A percentile compares a stretch with the other conserved stretches of the same genome.
Evolutionary conservation across 2,113 vertebrate species (phyloP).

Genomic region (Heterocephalus glaber): DNA sequence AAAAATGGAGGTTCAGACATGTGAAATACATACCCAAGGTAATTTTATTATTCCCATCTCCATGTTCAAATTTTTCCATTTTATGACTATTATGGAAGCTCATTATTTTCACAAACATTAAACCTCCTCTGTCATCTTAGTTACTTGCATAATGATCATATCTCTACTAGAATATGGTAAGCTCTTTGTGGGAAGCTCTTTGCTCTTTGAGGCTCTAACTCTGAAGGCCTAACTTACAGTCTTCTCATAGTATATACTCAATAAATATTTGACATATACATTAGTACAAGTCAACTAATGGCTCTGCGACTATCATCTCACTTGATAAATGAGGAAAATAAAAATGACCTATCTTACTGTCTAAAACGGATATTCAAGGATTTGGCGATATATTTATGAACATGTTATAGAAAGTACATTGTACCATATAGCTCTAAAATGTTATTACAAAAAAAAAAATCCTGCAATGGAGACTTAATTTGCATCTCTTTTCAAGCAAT

Average conservation of each 20-base stretch:
- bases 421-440: background rate
- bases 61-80: background rate
- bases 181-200: background rate
- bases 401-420: background rate
- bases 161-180: background rate
- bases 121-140: background rate
- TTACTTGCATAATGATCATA: background rate
- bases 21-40: background rate
- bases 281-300: background rate
- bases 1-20: background rate
- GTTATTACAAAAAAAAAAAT: background rate
- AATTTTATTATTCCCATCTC: background rate
- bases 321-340: slow-evolving; percentile 24
- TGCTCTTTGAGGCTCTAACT: background rate
- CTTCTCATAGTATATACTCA: background rate
- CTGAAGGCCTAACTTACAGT: background rate
- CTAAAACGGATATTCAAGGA: background rate
- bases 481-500: slow-evolving; percentile 40
- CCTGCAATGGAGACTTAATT: slow-evolving; percentile 36
- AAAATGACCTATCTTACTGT: background rate
- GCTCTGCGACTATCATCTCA: background rate
- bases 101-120: background rate
- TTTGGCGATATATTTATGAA: background rate
- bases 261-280: slow-evolving; percentile 22
- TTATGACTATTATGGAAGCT: background rate